These are phyloP conservation scores for Melanotaenia nigrans DNA, from an alignment of 2,797 vertebrate species.

Conservation along the genomic window DNA sequence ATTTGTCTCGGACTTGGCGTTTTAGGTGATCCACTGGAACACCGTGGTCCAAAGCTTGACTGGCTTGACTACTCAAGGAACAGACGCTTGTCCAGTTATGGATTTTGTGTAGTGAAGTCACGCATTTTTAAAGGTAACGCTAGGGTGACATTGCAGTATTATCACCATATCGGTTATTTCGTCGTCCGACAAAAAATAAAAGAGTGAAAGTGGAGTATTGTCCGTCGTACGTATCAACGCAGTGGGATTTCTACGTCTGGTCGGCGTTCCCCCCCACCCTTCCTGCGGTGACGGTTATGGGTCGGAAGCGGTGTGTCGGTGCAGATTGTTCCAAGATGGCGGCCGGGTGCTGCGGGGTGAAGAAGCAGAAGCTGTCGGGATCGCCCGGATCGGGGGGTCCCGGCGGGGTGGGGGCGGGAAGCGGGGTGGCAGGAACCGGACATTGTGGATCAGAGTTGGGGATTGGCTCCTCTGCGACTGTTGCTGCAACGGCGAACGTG, in stretches of 20 bases:
- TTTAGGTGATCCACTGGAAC: conserved; percentile 59
- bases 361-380: conserved; percentile 99
- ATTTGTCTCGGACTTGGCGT: conserved; percentile 57
- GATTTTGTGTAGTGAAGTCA: conserved; percentile 73
- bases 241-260: conserved; percentile 88
- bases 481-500: conserved; percentile 84
- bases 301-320: conserved; percentile 98
- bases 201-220: conserved; percentile 85
- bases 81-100: conserved; percentile 59
- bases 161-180: conserved; percentile 73
- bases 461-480: conserved; percentile 87
- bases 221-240: conserved; percentile 85
- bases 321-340: conserved; percentile 99
- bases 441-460: conserved; percentile 90
- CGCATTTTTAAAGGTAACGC: conserved; percentile 75
- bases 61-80: conserved; percentile 52
- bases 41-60: conserved; percentile 59
- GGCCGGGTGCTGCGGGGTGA: conserved; percentile 99
- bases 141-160: conserved; percentile 85
- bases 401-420: conserved; percentile 88
- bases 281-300: conserved; percentile 93
- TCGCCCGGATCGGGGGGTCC: conserved; percentile 95
- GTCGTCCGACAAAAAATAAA: conserved; percentile 73
- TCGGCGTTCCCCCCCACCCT: conserved; percentile 87
- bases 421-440: conserved; percentile 89